Evolutionary conservation across 2,797 vertebrate genomes (phyloP), one percentile per base, ranked within the genome.

Genomic region (Oreonectes daqikongensis): DNA sequence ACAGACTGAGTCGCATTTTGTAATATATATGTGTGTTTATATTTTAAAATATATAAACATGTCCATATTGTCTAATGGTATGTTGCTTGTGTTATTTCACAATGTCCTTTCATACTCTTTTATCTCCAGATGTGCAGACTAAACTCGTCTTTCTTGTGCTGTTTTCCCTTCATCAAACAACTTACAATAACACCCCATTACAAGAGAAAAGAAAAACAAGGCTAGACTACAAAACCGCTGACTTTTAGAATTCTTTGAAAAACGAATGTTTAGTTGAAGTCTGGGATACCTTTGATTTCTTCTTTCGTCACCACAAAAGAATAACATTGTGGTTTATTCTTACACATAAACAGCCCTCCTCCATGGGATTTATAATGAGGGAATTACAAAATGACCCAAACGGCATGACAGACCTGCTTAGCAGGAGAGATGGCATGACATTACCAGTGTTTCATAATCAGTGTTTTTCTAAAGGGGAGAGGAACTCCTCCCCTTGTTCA

Each of bases 401-500:
- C 61, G 78, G 75, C 78, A 80, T 75, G 73, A 74, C 66, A 84
- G 55, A 65, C 64, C 75, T 80, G 78, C 71, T 69, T 63, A 63
- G 44, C 5, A 61, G 28, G n/a, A 12, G 0, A 57, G 69, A 46
- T 53, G 69, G 30, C 32, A 75, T 22, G 72, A 76, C 35, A 26
- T 69, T 61, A 50, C 60, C 55, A 50, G 53, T 76, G 48, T 17
- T 60, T 44, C 26, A 44, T 46, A 42, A 67, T 42, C 63, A 8
- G 59, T 63, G 24, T 72, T 65, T 26, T 44, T 6, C 1, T 4
- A 75, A 75, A 42, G 46, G 22, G 81, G 79, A 77, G 83, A 84
- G 61, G 15, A 10, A 82, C 90, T 89, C 89, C 92, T 87, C 89
- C 90, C 89, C 79, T 87, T 83, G 81, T 84, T 83, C 84, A 60